phyloP scores from a whole-genome alignment of 2,797 vertebrate species.

The Heterohyrax brucei region DNA sequence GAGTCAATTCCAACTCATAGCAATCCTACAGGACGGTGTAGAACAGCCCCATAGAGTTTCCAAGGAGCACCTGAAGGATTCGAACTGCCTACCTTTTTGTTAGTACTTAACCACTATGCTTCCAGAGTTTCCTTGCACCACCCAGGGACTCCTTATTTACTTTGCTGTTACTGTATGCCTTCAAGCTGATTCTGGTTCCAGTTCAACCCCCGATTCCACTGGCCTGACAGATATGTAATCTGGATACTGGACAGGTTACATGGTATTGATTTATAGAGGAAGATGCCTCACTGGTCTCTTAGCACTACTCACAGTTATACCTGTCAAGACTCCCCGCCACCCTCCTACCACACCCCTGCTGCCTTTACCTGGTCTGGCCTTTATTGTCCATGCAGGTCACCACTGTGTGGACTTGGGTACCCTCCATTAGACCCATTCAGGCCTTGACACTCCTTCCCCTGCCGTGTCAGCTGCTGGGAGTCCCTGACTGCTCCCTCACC shows the following conservation, averaged over 20 bases:
- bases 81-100: background rate
- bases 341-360: too few species aligned
- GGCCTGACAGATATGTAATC: background rate
- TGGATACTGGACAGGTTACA: accelerated
- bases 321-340: background rate
- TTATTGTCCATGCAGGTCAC: background rate
- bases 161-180: background rate
- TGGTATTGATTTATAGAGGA: background rate
- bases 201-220: accelerated
- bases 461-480: background rate
- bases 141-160: background rate
- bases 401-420: background rate
- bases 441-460: background rate
- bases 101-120: background rate
- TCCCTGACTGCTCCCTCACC: accelerated
- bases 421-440: background rate
- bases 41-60: too few species aligned
- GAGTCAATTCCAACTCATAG: too few species aligned
- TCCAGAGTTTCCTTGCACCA: background rate
- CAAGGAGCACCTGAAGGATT: too few species aligned
- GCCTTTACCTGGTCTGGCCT: background rate
- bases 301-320: background rate
- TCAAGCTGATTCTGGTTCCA: background rate
- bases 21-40: too few species aligned
- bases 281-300: background rate